Base-by-base conservation (phyloP, 2,888 invertebrate species). In the Epirrita christyi region DNA sequence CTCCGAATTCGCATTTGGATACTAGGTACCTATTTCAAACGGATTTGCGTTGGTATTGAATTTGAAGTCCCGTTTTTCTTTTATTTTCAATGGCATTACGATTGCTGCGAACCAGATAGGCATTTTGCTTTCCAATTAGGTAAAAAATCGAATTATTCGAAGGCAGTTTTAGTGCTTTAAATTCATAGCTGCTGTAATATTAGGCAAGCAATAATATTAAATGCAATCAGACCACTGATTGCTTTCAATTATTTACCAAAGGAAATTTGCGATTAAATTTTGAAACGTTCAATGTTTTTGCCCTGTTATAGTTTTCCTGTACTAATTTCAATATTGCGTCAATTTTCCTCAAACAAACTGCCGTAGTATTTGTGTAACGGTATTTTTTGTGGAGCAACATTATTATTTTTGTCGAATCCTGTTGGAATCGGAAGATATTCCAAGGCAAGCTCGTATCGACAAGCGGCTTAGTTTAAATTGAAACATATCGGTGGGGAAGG, bases 391-490 rank as follows among this genome's bases (percentile, higher is more conserved):
- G 66, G 53, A 53, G 41, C 49, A 54, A 68, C 73, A 73, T 81
- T 81, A 76, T 78, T 78, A 72, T 76, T 78, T 76, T 69, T 69
- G 64, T 64, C 55, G 76, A 78, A 83, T 80, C 80, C 78, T 73
- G 80, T 82, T 67, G 74, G 72, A 79, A 82, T 80, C 79, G 78
- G 73, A 74, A 85, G 84, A 84, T 85, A 84, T 83, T 81, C 79
- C 74, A 73, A 62, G 71, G 74, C 78, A 70, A 81, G 81, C 74
- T 73, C 71, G 85, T 81, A 87, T 88, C 88, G 88, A 88, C 89
- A 88, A 88, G 81, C 85, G 86, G 88, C 89, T 90, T 89, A 88
- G 77, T 85, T 85, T 82, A 88, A 88, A 90, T 90, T 88, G 90
- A 90, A 88, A 90, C 85, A 85, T 88, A 90, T 90, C 88, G 89